These are phyloP conservation scores for Steatornis caripensis DNA, from an alignment of 2,113 vertebrate species.

Conservation along the genomic window DNA sequence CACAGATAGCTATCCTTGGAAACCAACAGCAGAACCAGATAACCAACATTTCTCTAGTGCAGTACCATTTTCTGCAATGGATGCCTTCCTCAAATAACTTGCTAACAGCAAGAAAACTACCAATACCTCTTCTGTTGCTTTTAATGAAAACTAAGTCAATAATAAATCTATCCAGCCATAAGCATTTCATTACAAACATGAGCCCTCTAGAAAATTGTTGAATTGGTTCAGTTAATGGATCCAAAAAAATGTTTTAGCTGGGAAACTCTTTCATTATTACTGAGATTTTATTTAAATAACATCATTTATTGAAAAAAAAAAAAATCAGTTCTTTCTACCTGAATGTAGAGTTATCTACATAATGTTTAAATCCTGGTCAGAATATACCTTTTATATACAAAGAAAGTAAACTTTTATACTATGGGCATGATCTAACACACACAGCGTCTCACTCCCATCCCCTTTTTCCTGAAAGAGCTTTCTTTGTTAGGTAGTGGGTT, in stretches of 20 bases:
- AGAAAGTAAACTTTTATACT: background rate
- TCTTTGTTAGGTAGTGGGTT: background rate
- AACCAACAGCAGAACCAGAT: background rate
- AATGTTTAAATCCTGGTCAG: background rate
- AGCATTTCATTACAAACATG: background rate
- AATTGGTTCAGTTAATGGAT: background rate
- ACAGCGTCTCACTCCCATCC: background rate
- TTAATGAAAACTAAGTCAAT: slow-evolving; percentile 7
- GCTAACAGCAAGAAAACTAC: background rate
- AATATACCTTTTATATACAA: background rate
- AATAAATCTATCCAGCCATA: background rate
- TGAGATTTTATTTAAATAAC: background rate
- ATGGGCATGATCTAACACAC: background rate
- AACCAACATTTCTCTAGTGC: background rate
- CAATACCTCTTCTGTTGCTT: background rate
- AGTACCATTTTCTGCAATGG: background rate
- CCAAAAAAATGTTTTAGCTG: background rate
- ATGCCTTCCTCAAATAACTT: background rate
- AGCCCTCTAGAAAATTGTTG: background rate
- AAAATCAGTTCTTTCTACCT: background rate
- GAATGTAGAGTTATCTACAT: background rate
- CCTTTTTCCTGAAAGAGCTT: background rate
- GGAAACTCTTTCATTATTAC: background rate
- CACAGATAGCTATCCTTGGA: background rate
- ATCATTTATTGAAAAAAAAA: background rate